Conservation (phyloP, 2,888 invertebrate genomes). For the Thecophora atra region DNA sequence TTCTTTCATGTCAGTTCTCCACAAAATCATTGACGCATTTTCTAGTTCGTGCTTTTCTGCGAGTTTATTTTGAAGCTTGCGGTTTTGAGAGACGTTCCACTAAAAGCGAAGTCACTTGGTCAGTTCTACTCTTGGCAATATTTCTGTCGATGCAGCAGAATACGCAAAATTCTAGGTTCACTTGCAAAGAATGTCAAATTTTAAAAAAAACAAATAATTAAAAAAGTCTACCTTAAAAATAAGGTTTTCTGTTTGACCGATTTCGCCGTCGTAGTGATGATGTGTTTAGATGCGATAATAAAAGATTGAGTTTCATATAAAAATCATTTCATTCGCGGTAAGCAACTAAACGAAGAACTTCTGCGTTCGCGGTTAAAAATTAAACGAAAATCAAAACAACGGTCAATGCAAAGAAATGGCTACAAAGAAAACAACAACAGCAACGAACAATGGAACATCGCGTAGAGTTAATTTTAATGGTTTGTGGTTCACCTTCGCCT, state of each 20-base stretch:
- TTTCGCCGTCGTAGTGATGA: not conserved
- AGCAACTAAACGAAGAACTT: not conserved
- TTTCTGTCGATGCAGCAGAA: slow-evolving; percentile 30
- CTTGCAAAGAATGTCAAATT: slow-evolving; percentile 21
- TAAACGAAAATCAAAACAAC: not conserved
- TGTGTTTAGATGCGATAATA: not conserved
- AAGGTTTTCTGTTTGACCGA: not conserved
- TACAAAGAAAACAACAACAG: slow-evolving; percentile 20
- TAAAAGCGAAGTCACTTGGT: not conserved
- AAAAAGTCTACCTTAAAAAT: slow-evolving; percentile 25
- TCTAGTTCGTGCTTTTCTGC: slow-evolving; percentile 28
- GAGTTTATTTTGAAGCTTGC: not conserved
- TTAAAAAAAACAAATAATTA: slow-evolving; percentile 25
- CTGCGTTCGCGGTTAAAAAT: not conserved
- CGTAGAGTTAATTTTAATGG: slow-evolving; percentile 9
- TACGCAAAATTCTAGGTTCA: slow-evolving; percentile 12
- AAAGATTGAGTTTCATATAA: slow-evolving; percentile 14
- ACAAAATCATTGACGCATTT: not conserved
- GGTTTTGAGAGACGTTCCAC: not conserved
- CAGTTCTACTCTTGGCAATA: not conserved
- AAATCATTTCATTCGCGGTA: not conserved
- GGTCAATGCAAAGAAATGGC: not conserved
- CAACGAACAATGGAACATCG: slow-evolving; percentile 20
- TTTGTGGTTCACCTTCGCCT: slow-evolving; percentile 39
- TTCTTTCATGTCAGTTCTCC: not conserved